Evolutionary conservation across 2,113 vertebrate species (phyloP).

Genomic region (Centropristis striata): DNA sequence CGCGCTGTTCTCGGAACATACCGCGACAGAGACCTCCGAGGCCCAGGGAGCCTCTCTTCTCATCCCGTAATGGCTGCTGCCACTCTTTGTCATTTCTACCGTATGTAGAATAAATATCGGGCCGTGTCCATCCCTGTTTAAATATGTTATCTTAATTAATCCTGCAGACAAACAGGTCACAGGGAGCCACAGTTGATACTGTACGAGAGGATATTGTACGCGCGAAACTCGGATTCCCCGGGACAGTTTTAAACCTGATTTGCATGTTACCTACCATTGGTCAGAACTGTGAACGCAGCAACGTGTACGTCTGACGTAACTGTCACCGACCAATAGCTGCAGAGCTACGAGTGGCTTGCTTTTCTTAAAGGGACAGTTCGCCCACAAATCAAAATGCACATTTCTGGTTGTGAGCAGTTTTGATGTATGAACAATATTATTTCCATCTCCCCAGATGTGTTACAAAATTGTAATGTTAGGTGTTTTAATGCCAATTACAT

Average conservation of each 20-base stretch:
- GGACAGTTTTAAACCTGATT: slow-evolving; percentile 90
- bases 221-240: slow-evolving; percentile 87
- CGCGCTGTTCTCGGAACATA: background rate
- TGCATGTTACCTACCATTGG: slow-evolving; percentile 86
- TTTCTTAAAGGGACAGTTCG: background rate
- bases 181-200: background rate
- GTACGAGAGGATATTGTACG: slow-evolving; percentile 53
- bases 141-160: background rate
- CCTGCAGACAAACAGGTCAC: no score
- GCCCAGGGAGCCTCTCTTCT: background rate
- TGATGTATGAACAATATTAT: no score
- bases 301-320: background rate
- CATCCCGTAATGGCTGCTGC: background rate
- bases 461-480: no score
- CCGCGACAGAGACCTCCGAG: no score
- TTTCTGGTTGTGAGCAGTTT: no score
- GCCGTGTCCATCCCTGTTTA: rapidly evolving
- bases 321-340: slow-evolving; percentile 24
- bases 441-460: no score
- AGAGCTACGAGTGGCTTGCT: background rate
- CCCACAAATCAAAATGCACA: no score
- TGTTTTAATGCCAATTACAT: no score
- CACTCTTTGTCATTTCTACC: background rate
- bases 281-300: background rate
- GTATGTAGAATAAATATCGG: no score